Evolutionary conservation across 2,797 vertebrate species (phyloP).

Genomic region (Alexandromys oeconomus): DNA sequence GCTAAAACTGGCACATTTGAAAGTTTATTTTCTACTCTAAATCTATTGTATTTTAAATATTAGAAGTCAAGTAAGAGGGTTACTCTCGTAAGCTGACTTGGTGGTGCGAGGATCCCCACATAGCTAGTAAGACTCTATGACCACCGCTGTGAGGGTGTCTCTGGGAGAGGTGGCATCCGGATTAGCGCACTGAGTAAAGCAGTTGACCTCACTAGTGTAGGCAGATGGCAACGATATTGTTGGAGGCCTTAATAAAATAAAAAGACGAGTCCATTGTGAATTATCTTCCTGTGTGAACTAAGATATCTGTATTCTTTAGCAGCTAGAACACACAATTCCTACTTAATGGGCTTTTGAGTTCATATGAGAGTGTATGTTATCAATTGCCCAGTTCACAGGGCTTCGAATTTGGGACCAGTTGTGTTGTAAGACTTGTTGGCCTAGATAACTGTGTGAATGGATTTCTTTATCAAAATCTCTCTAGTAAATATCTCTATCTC

Average conservation of each 20-base stretch:
- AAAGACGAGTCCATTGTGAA: neutral
- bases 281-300: neutral
- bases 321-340: neutral
- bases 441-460: neutral
- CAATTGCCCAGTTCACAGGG: neutral
- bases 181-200: neutral
- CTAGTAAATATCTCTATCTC: neutral
- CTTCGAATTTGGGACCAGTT: neutral
- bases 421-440: neutral
- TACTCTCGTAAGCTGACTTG: neutral
- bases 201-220: neutral
- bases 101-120: neutral
- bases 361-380: neutral
- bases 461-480: neutral
- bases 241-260: neutral
- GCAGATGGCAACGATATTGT: neutral
- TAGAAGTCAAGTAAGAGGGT: neutral
- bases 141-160: neutral
- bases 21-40: conserved; percentile 41
- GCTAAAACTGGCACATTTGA: neutral
- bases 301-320: neutral
- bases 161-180: neutral
- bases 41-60: conserved; percentile 12
- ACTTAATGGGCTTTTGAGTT: neutral
- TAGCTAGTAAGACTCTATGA: neutral